phyloP scores from a whole-genome alignment of 2,888 invertebrate genomes.

The Plebejus anna region DNA sequence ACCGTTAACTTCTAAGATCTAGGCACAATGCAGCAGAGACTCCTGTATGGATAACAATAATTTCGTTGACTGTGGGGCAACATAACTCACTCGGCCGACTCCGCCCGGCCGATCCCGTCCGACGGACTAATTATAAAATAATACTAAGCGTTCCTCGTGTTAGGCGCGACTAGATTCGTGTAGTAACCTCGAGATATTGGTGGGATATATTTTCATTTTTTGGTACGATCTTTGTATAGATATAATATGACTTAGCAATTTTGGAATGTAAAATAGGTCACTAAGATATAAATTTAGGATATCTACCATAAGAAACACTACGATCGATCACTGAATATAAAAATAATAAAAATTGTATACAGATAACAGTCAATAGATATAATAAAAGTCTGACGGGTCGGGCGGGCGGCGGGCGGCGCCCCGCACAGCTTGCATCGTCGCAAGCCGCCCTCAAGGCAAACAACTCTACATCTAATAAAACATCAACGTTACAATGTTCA shows the following conservation, averaged over 20 bases:
- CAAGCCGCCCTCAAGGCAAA: constrained; percentile 52
- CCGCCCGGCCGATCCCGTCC: constrained; percentile 51
- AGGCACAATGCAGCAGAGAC: constrained; percentile 81
- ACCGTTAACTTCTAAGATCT: constrained; percentile 80
- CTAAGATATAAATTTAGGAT: constrained; percentile 29
- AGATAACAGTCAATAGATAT: constrained; percentile 54
- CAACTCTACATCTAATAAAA: constrained; percentile 70
- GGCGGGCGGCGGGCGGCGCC: constrained; percentile 58
- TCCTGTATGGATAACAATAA: constrained; percentile 77
- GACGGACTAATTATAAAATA: constrained; percentile 17
- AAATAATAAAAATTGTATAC: constrained; percentile 24
- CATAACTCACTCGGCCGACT: constrained; percentile 58
- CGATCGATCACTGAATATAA: constrained; percentile 28
- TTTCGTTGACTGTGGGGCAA: constrained; percentile 79
- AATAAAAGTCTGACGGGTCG: constrained; percentile 49
- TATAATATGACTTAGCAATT: constrained; percentile 29
- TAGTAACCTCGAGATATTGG: constrained; percentile 26
- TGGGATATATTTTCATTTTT: constrained; percentile 22
- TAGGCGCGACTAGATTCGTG: constrained; percentile 30
- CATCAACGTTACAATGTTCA: constrained; percentile 65
- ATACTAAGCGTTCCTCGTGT: constrained; percentile 30
- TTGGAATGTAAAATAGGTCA: constrained; percentile 30
- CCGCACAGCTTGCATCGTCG: constrained; percentile 59
- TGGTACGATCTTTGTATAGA: constrained; percentile 28
- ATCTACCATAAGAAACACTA: constrained; percentile 29